Evolutionary conservation across 2,797 vertebrate genomes (phyloP).

Genomic region (Cuculus canorus): DNA sequence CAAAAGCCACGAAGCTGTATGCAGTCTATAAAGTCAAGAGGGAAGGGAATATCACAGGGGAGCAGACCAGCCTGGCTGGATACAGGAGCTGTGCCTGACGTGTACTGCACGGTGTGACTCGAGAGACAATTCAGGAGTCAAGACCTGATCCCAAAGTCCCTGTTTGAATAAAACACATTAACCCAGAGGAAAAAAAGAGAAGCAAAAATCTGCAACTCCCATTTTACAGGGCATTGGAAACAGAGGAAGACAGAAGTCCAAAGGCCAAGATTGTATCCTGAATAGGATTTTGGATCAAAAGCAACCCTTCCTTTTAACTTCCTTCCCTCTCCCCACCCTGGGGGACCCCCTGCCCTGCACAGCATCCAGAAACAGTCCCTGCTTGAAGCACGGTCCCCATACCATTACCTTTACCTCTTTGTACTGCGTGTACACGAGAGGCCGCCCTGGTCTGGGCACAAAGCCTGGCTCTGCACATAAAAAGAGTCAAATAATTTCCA

Average conservation of each 20-base stretch:
- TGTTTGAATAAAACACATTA: neutral
- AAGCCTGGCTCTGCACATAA: neutral
- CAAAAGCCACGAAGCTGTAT: neutral
- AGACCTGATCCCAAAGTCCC: neutral
- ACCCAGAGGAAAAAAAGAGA: neutral
- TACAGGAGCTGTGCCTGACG: neutral
- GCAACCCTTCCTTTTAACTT: neutral
- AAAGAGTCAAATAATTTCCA: neutral
- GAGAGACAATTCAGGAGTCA: rapidly evolving
- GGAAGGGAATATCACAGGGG: neutral
- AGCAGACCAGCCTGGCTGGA: neutral
- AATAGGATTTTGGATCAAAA: neutral
- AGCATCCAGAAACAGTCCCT: neutral
- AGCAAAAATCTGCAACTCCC: neutral
- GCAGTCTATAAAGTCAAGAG: neutral
- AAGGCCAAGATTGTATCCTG: neutral
- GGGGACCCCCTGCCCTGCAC: neutral
- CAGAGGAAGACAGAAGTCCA: neutral
- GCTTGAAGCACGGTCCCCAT: too few relatives aligned
- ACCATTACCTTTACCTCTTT: neutral
- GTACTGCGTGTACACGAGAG: rapidly evolving
- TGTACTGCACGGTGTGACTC: neutral
- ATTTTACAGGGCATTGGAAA: neutral
- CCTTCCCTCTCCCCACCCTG: neutral
- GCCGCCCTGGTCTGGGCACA: neutral